A percentile compares a stretch with the other conserved stretches of the same genome.
Evolutionary conservation across 2,797 vertebrate genomes (phyloP).

Genomic region (Tolypeutes matacus): DNA sequence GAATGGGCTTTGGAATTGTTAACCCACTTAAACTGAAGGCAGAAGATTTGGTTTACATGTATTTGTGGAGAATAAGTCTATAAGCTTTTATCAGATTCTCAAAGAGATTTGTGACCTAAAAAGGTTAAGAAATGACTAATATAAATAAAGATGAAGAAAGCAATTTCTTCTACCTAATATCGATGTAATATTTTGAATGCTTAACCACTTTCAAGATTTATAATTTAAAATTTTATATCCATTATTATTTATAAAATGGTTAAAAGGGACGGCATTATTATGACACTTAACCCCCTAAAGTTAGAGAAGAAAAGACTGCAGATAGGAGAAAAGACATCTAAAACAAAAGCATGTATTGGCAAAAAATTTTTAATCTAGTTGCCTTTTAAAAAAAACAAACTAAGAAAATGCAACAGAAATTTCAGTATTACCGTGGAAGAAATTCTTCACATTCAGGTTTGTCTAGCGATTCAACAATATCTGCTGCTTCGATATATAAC

Average conservation of each 20-base stretch:
- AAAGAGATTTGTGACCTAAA: slow-evolving; percentile 35
- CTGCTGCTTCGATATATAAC: slow-evolving; percentile 96
- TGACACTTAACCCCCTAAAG: not conserved
- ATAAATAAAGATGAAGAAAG: slow-evolving; percentile 23
- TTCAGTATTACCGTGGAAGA: slow-evolving; percentile 90
- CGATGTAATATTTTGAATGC: slow-evolving; percentile 33
- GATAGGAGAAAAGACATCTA: not conserved
- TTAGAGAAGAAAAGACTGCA: slow-evolving; percentile 11
- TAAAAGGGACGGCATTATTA: not conserved
- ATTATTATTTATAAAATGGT: not conserved
- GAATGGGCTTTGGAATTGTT: not conserved
- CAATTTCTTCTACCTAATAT: slow-evolving; percentile 30
- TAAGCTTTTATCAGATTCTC: slow-evolving; percentile 42
- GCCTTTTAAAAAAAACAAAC: slow-evolving; percentile 22
- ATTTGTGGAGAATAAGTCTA: slow-evolving; percentile 20
- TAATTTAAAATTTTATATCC: slow-evolving; percentile 21
- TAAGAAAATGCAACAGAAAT: slow-evolving; percentile 46
- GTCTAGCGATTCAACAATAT: slow-evolving; percentile 92
- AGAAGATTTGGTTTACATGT: slow-evolving; percentile 18
- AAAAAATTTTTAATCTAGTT: slow-evolving; percentile 49
- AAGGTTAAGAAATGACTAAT: not conserved
- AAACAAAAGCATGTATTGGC: not conserved
- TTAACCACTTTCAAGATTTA: not conserved
- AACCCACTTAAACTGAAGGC: slow-evolving; percentile 29
- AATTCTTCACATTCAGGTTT: slow-evolving; percentile 93